A percentile compares a stretch with the other conserved stretches of the same genome.
Evolutionary conservation across 35 echinoderm and acorn worm genomes (phyloP).

Genomic region (Amphiura filiformis): DNA sequence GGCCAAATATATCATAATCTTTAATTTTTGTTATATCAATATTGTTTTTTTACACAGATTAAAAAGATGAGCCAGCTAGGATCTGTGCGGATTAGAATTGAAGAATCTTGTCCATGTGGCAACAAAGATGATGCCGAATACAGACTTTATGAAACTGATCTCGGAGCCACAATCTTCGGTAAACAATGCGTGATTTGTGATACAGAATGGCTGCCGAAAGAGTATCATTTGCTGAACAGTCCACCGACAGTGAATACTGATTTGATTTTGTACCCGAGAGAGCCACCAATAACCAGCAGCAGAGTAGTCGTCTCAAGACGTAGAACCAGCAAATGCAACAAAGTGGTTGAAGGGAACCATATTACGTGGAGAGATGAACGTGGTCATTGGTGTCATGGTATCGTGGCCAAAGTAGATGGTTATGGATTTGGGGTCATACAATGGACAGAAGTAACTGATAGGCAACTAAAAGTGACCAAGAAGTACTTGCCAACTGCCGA

Average conservation of each 20-base stretch:
- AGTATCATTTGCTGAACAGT: too few species aligned
- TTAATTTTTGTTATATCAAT: too few species aligned
- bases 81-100: too few species aligned
- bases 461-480: neutral
- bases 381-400: constrained; percentile 28
- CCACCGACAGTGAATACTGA: too few species aligned
- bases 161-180: neutral
- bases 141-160: neutral
- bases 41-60: too few species aligned
- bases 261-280: too few species aligned
- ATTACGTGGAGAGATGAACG: constrained; percentile 27
- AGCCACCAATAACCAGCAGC: too few species aligned
- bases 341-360: constrained; percentile 27
- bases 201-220: neutral
- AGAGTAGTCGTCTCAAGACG: neutral
- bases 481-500: too few species aligned
- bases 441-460: neutral
- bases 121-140: neutral
- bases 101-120: neutral
- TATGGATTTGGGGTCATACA: neutral
- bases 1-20: too few species aligned
- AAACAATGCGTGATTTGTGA: neutral
- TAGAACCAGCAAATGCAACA: too few species aligned
- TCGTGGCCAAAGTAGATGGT: constrained; percentile 16
- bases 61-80: too few species aligned